Base-by-base conservation (phyloP, 2,888 invertebrate genomes). In the Chloroclystis v-ata region DNA sequence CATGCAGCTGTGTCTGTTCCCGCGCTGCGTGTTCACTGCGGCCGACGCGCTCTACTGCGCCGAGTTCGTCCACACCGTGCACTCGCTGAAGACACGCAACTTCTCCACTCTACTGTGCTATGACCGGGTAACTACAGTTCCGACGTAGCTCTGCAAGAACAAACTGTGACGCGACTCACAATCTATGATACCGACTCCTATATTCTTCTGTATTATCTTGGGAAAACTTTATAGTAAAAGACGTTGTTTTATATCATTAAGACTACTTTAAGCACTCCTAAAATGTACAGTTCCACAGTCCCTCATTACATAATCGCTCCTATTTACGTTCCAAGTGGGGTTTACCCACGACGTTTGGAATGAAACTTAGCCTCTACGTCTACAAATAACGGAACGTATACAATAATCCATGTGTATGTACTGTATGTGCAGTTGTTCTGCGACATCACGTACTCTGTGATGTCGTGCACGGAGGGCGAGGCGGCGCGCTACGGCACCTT, bases 391-490 rank as follows among this genome's bases (percentile, higher is more conserved):
- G n/a, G n/a, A n/a, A n/a, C n/a, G n/a, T n/a, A n/a, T n/a, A n/a
- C n/a, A n/a, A n/a, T n/a, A n/a, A n/a, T n/a, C n/a, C n/a, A n/a
- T n/a, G n/a, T n/a, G n/a, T n/a, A n/a, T n/a, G n/a, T 20, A 20
- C 5, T 20, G 3, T 5, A 5, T 1, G 13, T 32, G 1, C 30
- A 41, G 97, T 91, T 99, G 63, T 98, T 99, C 89, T 97, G 97
- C 87, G 99, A 99, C 90, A 96, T 99, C 55, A 97, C 98, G 0
- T 97, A 97, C 83, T 95, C 97, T 1, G 95, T 99, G 59, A 97
- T 98, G 58, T 97, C 97, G 6, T 98, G 99, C 78, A 97, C 99
- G 43, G 99, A 99, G 82, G 98, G 97, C 59, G 99, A 99, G 89
- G 99, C 98, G 46, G 96, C 94, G 67, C 93, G 98, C 14, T 99